Conservation (phyloP, 2,797 vertebrate species). For the Babyrousa celebensis region DNA sequence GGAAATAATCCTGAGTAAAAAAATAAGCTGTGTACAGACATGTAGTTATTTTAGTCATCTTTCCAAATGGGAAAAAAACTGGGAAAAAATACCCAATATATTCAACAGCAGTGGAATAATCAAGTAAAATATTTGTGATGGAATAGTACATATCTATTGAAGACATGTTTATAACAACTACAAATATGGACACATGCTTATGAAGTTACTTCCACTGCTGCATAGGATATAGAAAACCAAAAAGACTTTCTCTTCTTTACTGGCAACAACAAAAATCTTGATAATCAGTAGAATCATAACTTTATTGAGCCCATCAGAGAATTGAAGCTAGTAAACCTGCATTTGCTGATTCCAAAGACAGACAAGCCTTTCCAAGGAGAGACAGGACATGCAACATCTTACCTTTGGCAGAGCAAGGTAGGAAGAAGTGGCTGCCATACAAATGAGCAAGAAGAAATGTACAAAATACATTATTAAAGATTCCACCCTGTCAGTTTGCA, state of each 20-base stretch:
- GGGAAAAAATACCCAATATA: not conserved
- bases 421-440: not conserved
- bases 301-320: not conserved
- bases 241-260: not conserved
- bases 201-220: not conserved
- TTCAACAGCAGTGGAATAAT: not conserved
- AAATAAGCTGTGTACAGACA: not conserved
- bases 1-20: not conserved
- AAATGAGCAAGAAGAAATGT: not conserved
- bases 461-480: not conserved
- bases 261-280: not conserved
- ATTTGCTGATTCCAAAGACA: not conserved
- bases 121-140: not conserved
- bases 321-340: not conserved
- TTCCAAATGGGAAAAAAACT: not conserved
- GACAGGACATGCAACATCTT: not conserved
- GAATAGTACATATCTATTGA: not conserved
- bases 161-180: not conserved
- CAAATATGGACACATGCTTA: not conserved
- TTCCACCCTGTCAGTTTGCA: not conserved
- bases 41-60: not conserved
- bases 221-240: not conserved
- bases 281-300: not conserved
- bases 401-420: not conserved
- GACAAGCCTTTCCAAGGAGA: not conserved